Evolutionary conservation across 2,888 invertebrate genomes (phyloP).

Genomic region (Podotricha telesiphe): DNA sequence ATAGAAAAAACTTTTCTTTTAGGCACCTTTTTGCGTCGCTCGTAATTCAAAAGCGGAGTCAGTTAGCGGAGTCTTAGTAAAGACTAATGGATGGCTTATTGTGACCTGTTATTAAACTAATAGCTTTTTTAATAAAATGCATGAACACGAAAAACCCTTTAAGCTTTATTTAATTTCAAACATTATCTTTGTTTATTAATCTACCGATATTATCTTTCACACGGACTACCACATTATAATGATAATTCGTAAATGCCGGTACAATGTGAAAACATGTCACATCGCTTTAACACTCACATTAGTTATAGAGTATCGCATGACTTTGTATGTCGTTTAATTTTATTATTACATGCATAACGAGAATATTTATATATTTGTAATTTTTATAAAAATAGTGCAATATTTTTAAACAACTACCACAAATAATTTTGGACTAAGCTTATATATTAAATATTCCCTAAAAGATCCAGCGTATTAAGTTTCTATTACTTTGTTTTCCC

Average conservation of each 20-base stretch:
- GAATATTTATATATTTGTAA: neutral
- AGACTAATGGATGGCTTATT: conserved; percentile 38
- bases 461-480: too few relatives aligned
- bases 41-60: conserved; percentile 34
- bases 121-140: conserved; percentile 45
- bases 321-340: neutral
- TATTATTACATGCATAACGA: neutral
- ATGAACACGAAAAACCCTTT: conserved; percentile 53
- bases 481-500: too few relatives aligned
- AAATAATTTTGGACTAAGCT: too few relatives aligned
- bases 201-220: conserved; percentile 19
- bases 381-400: too few relatives aligned
- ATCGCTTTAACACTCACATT: neutral
- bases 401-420: too few relatives aligned
- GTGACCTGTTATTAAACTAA: conserved; percentile 43
- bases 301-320: neutral
- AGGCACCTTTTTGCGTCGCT: conserved; percentile 25
- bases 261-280: conserved; percentile 1
- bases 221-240: conserved; percentile 14
- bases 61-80: conserved; percentile 20
- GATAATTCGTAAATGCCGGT: neutral
- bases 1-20: conserved; percentile 33
- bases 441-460: too few relatives aligned
- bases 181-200: conserved; percentile 24
- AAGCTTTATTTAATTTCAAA: conserved; percentile 35